Conservation (phyloP, 1,140 invertebrate genomes). For the Sipha flava region DNA sequence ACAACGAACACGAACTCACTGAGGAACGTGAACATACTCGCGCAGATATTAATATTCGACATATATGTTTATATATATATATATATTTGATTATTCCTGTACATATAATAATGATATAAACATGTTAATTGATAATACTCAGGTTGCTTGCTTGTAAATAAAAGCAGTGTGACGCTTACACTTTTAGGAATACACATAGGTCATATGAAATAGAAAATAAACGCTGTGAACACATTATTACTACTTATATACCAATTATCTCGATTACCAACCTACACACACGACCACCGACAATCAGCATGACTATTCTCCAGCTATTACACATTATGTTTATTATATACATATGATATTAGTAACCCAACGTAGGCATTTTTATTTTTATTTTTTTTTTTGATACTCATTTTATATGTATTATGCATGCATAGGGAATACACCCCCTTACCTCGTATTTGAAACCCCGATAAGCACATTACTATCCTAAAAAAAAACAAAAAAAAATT, state of each 20-base stretch:
- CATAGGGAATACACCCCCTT: background rate
- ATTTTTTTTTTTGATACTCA: no score
- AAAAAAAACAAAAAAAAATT: background rate
- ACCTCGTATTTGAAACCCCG: background rate
- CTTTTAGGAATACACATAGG: background rate
- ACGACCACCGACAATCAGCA: no score
- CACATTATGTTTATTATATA: no score
- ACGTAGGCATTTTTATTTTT: no score
- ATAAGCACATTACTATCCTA: background rate
- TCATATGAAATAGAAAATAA: background rate
- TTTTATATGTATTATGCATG: conserved; percentile 4
- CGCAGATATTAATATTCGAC: no score
- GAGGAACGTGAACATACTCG: conserved; percentile 31
- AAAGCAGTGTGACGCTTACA: conserved; percentile 25
- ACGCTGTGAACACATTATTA: background rate
- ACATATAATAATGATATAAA: background rate
- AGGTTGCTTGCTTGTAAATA: conserved; percentile 23
- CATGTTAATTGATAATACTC: background rate
- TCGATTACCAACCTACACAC: no score
- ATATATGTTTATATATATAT: no score
- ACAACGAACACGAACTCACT: conserved; percentile 22
- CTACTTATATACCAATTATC: background rate
- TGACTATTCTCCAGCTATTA: background rate
- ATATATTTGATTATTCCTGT: no score
- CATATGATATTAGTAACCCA: no score